Percentiles rank a stretch among this genome's conserved stretches.
Evolutionary conservation across 1,140 invertebrate genomes (phyloP).

Genomic region (Pseudomyrmex pallidus): DNA sequence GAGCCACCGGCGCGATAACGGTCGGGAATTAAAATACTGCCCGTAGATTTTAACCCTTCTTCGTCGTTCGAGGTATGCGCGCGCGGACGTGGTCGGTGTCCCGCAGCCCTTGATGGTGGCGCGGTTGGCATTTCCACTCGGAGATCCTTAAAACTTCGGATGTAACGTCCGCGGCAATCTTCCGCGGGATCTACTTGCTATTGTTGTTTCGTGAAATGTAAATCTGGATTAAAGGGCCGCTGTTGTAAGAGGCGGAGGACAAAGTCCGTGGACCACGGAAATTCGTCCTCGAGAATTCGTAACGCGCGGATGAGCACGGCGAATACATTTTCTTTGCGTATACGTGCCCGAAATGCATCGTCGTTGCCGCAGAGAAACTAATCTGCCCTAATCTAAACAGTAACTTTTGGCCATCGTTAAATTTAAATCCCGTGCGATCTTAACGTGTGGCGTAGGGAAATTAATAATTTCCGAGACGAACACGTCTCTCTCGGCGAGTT

Average conservation of each 20-base stretch:
- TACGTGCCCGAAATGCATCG: constrained; percentile 49
- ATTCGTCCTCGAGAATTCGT: constrained; percentile 62
- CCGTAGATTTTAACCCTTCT: constrained; percentile 79
- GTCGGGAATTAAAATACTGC: constrained; percentile 84
- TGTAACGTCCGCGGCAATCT: constrained; percentile 47
- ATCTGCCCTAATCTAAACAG: constrained; percentile 27
- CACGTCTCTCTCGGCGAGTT: not conserved
- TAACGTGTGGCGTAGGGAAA: not conserved
- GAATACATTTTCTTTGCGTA: constrained; percentile 31
- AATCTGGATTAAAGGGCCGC: constrained; percentile 67
- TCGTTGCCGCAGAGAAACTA: not conserved
- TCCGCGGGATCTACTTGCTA: constrained; percentile 55
- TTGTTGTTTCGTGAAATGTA: constrained; percentile 66
- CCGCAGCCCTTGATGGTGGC: constrained; percentile 13
- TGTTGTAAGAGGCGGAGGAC: constrained; percentile 6
- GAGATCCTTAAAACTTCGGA: constrained; percentile 65
- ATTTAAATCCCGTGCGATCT: constrained; percentile 2
- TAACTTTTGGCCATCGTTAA: constrained; percentile 21
- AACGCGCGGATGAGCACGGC: constrained; percentile 36
- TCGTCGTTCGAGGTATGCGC: constrained; percentile 67
- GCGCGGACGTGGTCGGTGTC: constrained; percentile 28
- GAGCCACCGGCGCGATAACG: constrained; percentile 82
- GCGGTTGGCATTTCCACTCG: constrained; percentile 14
- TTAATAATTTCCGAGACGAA: not conserved
- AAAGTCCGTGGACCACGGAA: constrained; percentile 40